phyloP scores from a whole-genome alignment of 2,888 invertebrate genomes.

The Polyploca ridens region DNA sequence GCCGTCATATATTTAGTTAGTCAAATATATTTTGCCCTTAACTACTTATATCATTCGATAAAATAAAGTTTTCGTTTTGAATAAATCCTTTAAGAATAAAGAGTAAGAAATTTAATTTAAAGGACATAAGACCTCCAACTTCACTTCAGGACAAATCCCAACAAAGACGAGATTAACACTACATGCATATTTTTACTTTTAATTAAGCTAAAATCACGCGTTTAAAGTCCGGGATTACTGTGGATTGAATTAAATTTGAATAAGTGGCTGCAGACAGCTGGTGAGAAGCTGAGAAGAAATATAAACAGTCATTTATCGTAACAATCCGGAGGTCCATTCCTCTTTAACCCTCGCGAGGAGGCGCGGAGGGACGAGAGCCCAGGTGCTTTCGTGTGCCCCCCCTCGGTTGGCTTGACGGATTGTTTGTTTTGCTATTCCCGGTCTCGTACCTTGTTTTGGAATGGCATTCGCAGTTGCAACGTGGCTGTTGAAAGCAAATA shows the following conservation, averaged over 20 bases:
- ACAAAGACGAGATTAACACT: neutral
- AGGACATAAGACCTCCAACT: neutral
- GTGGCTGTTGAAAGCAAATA: constrained; percentile 23
- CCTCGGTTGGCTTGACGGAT: constrained; percentile 65
- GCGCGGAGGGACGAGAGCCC: constrained; percentile 27
- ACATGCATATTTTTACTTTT: constrained; percentile 11
- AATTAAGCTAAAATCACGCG: constrained; percentile 9
- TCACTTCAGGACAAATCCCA: neutral
- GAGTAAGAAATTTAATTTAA: neutral
- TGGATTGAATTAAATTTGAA: constrained; percentile 66
- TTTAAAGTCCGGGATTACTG: constrained; percentile 16
- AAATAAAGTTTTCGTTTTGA: too few species aligned
- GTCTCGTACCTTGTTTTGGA: constrained; percentile 57
- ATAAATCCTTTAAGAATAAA: neutral
- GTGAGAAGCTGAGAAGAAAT: constrained; percentile 58
- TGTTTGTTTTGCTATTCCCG: constrained; percentile 65
- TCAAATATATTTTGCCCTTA: neutral
- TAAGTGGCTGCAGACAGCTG: constrained; percentile 65
- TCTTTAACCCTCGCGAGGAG: constrained; percentile 38
- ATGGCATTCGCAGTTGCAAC: constrained; percentile 60
- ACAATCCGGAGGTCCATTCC: constrained; percentile 62
- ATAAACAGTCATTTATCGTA: constrained; percentile 77
- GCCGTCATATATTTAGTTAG: too few species aligned
- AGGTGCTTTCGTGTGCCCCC: constrained; percentile 52
- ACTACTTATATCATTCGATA: neutral